Evolutionary conservation across 1,140 invertebrate genomes (phyloP).

Genomic region (Drosophila orosa): DNA sequence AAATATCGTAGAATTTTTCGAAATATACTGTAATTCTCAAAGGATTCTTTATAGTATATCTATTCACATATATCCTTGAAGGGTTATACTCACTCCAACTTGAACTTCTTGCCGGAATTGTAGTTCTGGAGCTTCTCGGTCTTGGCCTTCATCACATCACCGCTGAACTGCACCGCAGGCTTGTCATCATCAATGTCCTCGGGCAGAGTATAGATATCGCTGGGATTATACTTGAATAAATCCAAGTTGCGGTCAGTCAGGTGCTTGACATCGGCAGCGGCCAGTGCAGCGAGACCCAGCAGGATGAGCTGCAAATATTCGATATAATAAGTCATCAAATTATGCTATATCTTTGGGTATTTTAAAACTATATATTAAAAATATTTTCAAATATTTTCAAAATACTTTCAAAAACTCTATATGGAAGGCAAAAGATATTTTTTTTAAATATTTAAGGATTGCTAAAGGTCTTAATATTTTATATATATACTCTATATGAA

Average conservation of each 20-base stretch:
- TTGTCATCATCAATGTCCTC: slow-evolving; percentile 83
- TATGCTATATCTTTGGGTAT: too few species aligned
- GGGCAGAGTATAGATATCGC: slow-evolving; percentile 78
- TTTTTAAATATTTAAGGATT: neutral
- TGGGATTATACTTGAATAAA: slow-evolving; percentile 81
- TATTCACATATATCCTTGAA: neutral
- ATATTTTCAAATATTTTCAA: too few species aligned
- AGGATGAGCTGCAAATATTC: slow-evolving; percentile 50
- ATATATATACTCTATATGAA: too few species aligned
- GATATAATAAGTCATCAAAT: neutral
- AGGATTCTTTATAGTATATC: neutral
- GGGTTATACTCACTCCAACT: slow-evolving; percentile 70
- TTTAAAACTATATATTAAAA: neutral
- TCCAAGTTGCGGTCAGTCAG: slow-evolving; percentile 76
- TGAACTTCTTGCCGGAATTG: slow-evolving; percentile 81
- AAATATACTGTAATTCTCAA: neutral
- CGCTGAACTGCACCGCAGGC: slow-evolving; percentile 73
- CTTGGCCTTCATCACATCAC: slow-evolving; percentile 81
- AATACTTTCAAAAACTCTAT: neutral
- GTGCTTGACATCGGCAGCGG: slow-evolving; percentile 74
- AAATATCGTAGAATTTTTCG: neutral
- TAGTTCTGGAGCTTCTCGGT: slow-evolving; percentile 73
- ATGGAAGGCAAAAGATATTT: too few species aligned
- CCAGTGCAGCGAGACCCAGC: slow-evolving; percentile 66
- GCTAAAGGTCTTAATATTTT: too few species aligned